Percentiles rank a stretch among this genome's conserved stretches.
Conservation (phyloP, 2,888 invertebrate species). For the Cylloceria caligata region DNA sequence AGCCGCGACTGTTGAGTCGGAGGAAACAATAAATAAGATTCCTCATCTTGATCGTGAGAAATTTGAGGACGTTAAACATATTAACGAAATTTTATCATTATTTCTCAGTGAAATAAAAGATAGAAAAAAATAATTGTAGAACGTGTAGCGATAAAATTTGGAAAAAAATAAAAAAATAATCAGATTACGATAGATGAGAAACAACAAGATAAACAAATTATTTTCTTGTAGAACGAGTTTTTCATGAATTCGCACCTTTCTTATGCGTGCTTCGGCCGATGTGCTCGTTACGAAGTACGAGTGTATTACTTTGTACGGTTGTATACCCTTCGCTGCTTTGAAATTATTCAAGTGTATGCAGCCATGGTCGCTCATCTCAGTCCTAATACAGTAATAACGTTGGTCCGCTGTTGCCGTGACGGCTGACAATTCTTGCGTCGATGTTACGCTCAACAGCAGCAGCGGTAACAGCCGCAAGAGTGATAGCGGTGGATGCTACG, state of each 20-base stretch:
- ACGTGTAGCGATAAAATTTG: no score
- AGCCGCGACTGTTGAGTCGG: no score
- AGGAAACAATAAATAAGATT: no score
- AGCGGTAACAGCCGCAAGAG: constrained; percentile 20
- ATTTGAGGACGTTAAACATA: no score
- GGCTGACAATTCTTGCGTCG: constrained; percentile 12
- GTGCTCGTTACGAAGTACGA: constrained; percentile 94
- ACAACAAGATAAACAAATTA: neutral
- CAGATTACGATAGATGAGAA: neutral
- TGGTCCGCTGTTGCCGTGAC: constrained; percentile 27
- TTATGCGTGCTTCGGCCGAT: constrained; percentile 91
- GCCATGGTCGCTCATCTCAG: constrained; percentile 89
- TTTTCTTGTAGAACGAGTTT: neutral
- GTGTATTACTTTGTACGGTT: constrained; percentile 92
- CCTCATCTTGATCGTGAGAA: no score
- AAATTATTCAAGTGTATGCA: constrained; percentile 93
- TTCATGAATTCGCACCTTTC: constrained; percentile 88
- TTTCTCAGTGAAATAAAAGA: no score
- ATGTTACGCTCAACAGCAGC: constrained; percentile 61
- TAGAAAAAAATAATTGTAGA: no score
- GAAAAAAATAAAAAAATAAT: neutral
- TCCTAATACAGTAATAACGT: constrained; percentile 70
- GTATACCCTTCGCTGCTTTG: constrained; percentile 91
- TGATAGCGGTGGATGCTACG: neutral
- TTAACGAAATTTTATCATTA: no score